These are phyloP conservation scores for Camponotus pennsylvanicus DNA, from an alignment of 1,140 invertebrate species.

Conservation along the genomic window DNA sequence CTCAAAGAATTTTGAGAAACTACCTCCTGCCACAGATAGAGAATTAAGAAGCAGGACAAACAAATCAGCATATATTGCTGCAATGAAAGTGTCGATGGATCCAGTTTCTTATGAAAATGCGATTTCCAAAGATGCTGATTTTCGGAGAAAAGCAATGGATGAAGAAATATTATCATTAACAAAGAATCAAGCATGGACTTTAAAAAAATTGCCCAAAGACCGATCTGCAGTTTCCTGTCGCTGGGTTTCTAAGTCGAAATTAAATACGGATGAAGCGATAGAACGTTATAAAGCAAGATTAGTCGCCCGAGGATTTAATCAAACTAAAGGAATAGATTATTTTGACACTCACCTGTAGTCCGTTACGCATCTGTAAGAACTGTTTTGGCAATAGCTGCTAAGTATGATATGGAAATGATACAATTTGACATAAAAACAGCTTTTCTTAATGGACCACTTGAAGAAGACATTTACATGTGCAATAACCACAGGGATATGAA, in stretches of 20 bases:
- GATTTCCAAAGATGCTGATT: neutral
- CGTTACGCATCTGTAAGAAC: slow-evolving; percentile 31
- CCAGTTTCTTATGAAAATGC: slow-evolving; percentile 23
- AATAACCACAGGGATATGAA: slow-evolving; percentile 19
- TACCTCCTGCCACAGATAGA: neutral
- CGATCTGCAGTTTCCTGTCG: neutral
- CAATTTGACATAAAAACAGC: slow-evolving; percentile 40
- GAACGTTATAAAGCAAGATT: slow-evolving; percentile 27
- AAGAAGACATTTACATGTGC: slow-evolving; percentile 34
- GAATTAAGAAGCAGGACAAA: neutral
- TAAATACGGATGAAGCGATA: neutral
- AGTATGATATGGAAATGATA: slow-evolving; percentile 24
- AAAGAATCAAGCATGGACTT: neutral
- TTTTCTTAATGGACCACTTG: slow-evolving; percentile 30
- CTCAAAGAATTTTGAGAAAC: slow-evolving; percentile 18
- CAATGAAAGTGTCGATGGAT: neutral
- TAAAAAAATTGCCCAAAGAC: neutral
- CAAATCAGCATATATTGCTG: neutral
- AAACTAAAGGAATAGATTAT: slow-evolving; percentile 1
- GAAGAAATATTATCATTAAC: slow-evolving; percentile 13
- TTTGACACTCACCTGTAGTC: slow-evolving; percentile 34
- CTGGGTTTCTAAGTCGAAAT: slow-evolving; percentile 35
- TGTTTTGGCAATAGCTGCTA: slow-evolving; percentile 17
- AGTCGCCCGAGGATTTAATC: neutral
- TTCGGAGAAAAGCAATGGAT: slow-evolving; percentile 25